A percentile compares a stretch with the other conserved stretches of the same genome.
Conservation (phyloP, 2,797 vertebrate species). For the Podarcis lilfordi region DNA sequence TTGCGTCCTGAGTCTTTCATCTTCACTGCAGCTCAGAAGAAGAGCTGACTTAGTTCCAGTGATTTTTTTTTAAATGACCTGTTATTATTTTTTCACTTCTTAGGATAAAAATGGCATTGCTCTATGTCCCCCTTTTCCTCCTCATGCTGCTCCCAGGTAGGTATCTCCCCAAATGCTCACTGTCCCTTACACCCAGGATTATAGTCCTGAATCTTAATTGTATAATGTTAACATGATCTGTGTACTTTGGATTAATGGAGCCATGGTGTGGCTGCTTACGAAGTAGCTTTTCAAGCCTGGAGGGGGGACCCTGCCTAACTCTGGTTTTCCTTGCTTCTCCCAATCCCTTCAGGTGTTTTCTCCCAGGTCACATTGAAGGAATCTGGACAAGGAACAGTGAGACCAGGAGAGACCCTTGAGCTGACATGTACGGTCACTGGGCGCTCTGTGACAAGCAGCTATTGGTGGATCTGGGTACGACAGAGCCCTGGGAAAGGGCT, state of each 20-base stretch:
- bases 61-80: not conserved
- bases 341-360: not conserved
- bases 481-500: not conserved
- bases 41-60: not conserved
- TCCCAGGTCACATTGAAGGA: constrained; percentile 1
- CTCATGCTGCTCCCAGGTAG: not conserved
- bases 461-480: not conserved
- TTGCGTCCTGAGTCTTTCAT: no score
- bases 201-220: no score
- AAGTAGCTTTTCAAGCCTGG: no score
- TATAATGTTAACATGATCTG: no score
- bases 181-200: not conserved
- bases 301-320: not conserved
- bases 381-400: constrained; percentile 13
- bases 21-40: not conserved
- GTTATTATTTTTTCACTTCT: not conserved
- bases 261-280: no score
- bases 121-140: not conserved
- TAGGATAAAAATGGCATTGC: not conserved
- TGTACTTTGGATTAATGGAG: not conserved
- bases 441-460: constrained; percentile 9
- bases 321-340: not conserved
- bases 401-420: not conserved
- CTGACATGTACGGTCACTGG: constrained; percentile 26
- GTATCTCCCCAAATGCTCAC: not conserved